phyloP scores from a whole-genome alignment of 37 sponge, comb jelly and placozoan species.

The Hexactinellida sp. region DNA sequence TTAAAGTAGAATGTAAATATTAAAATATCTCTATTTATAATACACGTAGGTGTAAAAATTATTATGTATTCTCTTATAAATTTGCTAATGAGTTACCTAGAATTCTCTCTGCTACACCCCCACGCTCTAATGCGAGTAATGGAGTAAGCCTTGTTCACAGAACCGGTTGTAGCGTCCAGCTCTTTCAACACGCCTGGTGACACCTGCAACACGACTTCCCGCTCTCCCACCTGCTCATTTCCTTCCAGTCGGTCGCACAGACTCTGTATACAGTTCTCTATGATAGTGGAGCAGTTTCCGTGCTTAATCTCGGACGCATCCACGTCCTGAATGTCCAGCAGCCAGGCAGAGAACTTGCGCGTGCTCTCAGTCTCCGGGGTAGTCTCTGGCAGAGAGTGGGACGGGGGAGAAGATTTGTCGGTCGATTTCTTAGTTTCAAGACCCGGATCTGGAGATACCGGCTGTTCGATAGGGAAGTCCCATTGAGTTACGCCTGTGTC shows the following conservation, averaged over 20 bases:
- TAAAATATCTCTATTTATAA: too few species aligned
- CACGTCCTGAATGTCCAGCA: background rate
- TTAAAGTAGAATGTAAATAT: too few species aligned
- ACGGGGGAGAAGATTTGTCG: background rate
- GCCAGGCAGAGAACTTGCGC: background rate
- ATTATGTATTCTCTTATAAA: too few species aligned
- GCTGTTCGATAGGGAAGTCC: background rate
- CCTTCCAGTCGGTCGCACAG: background rate
- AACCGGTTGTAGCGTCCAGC: background rate
- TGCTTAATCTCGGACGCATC: background rate
- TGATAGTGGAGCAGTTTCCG: background rate
- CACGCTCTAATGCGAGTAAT: background rate
- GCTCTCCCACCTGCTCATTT: background rate
- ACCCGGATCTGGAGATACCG: background rate
- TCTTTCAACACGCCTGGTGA: slow-evolving; percentile 1
- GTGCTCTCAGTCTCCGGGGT: background rate
- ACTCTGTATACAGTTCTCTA: slow-evolving; percentile 4
- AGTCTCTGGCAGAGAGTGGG: background rate
- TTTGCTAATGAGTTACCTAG: too few species aligned
- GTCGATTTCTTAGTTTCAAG: background rate
- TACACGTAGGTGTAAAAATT: too few species aligned
- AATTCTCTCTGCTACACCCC: background rate
- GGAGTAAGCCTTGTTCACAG: background rate
- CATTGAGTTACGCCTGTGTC: background rate
- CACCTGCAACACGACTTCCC: background rate